Evolutionary conservation across 2,113 vertebrate genomes (phyloP).

Genomic region (Chinchilla lanigera): DNA sequence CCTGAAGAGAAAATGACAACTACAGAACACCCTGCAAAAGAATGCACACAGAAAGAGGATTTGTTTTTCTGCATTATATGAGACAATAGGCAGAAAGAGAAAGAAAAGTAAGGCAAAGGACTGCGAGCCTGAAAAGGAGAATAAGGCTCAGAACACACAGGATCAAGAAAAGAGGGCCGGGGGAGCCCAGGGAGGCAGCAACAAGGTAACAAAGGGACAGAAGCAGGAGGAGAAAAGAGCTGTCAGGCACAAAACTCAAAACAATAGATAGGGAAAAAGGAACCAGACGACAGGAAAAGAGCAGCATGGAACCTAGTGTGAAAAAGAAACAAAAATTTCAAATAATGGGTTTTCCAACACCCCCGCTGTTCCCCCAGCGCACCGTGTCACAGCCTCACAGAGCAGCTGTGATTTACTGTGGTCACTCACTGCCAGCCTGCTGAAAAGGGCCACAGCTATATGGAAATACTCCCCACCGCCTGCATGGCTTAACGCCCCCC

Average conservation of each 20-base stretch:
- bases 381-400: constrained; percentile 48
- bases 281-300: constrained; percentile 71
- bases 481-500: constrained; percentile 56
- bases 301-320: constrained; percentile 74
- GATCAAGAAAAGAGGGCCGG: constrained; percentile 32
- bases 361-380: constrained; percentile 49
- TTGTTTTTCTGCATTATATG: constrained; percentile 66
- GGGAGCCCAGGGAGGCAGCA: constrained; percentile 45
- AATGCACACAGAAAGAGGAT: constrained; percentile 64
- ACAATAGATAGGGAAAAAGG: constrained; percentile 65
- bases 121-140: constrained; percentile 50
- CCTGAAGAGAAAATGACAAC: constrained; percentile 71
- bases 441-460: constrained; percentile 58
- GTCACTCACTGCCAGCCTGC: constrained; percentile 65
- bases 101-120: constrained; percentile 54
- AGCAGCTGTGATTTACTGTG: constrained; percentile 73
- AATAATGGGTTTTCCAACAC: constrained; percentile 74
- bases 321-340: constrained; percentile 78
- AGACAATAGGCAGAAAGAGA: constrained; percentile 66
- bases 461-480: constrained; percentile 54
- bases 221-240: constrained; percentile 73
- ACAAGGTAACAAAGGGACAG: constrained; percentile 73
- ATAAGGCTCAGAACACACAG: constrained; percentile 57
- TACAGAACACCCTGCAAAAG: constrained; percentile 46
- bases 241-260: constrained; percentile 77